Evolutionary conservation across 2,797 vertebrate species (phyloP), one percentile per base, ranked within the genome.

Genomic region (Apogon hyalosoma): DNA sequence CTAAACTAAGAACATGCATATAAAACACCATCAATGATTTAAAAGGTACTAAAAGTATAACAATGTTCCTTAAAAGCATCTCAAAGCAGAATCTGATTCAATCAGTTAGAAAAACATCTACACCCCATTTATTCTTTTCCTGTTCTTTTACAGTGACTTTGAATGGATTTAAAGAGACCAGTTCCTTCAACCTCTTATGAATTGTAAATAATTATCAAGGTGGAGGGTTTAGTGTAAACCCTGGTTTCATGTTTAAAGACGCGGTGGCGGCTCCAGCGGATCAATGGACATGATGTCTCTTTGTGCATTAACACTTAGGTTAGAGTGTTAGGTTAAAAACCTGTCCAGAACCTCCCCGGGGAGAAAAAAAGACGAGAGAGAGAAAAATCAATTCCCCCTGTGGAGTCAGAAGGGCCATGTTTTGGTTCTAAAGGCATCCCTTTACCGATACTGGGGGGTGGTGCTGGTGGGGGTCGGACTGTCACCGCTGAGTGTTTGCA

Each of bases 281-380:
- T 98, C 96, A 96, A 97, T 97, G 95, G 96, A 95, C 95, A 96
- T 94, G 94, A 95, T 96, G 94, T 95, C 91, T 96, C 95, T 92
- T 94, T 94, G 94, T 95, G 94, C 95, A 93, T 94, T 95, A 96
- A 95, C 96, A 92, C 95, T 94, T 94, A 85, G 96, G 95, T 96
- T 96, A 95, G 93, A 95, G 94, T 95, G 95, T 96, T 95, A 95
- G 96, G 95, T 98, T 97, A 97, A 96, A 96, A 93, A 96, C 94
- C 95, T 94, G 94, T 94, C 93, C 92, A 93, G 90, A 94, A 93
- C 94, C 94, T 94, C 93, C 87, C 63, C 11, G 61, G 42, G 56
- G 45, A 43, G 54, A 60, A 66, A 38, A 41, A 53, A 48, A 57
- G 45, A 52, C 66, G 66, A 41, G 64, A 7, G 31, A 63, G 45